Evolutionary conservation across 2,888 invertebrate species (phyloP).

Genomic region (Acleris holmiana): DNA sequence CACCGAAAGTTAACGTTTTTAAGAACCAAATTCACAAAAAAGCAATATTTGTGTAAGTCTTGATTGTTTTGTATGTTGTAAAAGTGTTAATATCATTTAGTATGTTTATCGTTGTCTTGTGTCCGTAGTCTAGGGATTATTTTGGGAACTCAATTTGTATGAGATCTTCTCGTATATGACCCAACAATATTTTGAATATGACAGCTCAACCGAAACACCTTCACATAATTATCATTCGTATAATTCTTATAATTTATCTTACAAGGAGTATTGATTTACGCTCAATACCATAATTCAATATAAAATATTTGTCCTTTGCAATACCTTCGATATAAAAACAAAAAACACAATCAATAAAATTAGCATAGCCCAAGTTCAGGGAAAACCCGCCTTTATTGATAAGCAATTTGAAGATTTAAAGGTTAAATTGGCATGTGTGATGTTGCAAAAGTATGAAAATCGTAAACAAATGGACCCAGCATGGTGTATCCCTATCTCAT

Average conservation of each 20-base stretch:
- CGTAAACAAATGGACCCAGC: constrained; percentile 31
- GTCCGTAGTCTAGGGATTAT: too few relatives aligned
- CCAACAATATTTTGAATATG: too few relatives aligned
- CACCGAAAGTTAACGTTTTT: too few relatives aligned
- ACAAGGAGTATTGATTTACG: constrained; percentile 10
- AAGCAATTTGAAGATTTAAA: neutral
- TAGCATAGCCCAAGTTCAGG: constrained; percentile 13
- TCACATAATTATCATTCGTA: neutral
- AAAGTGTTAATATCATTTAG: too few relatives aligned
- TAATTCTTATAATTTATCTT: neutral
- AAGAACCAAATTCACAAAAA: too few relatives aligned
- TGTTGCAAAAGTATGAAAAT: constrained; percentile 24
- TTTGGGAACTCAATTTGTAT: too few relatives aligned
- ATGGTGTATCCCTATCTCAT: constrained; percentile 48
- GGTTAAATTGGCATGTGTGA: neutral
- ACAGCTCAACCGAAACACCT: too few relatives aligned
- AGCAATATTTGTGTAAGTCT: too few relatives aligned
- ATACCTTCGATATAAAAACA: constrained; percentile 26
- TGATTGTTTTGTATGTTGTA: too few relatives aligned
- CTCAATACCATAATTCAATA: constrained; percentile 12
- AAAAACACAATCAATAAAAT: constrained; percentile 22
- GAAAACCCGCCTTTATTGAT: neutral
- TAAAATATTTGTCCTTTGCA: constrained; percentile 24
- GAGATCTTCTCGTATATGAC: too few relatives aligned
- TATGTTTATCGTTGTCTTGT: too few relatives aligned